Evolutionary conservation across 2,113 vertebrate species (phyloP).

Genomic region (Marcusenius ussheri): DNA sequence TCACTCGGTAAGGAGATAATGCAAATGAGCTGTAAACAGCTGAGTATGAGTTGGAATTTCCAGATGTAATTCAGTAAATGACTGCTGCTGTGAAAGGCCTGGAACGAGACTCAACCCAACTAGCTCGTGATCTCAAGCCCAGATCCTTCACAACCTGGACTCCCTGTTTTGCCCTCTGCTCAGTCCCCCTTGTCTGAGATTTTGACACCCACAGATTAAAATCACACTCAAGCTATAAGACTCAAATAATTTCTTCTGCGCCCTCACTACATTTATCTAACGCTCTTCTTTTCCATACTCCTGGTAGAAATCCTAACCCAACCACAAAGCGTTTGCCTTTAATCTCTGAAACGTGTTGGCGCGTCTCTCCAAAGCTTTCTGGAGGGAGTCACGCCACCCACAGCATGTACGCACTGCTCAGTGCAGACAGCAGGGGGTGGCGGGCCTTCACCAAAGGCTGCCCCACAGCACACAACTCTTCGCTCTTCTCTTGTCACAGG

Average conservation of each 20-base stretch:
- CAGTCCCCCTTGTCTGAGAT: not conserved
- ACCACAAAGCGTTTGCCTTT: not conserved
- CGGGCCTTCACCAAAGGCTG: not conserved
- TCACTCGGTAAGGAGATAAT: not conserved
- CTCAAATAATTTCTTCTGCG: not conserved
- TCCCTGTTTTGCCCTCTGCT: not conserved
- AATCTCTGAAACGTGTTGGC: not conserved
- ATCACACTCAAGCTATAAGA: not conserved
- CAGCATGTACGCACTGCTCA: not conserved
- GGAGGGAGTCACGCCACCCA: not conserved
- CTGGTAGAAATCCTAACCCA: not conserved
- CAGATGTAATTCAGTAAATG: not conserved
- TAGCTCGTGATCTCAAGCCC: not conserved
- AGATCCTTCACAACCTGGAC: not conserved
- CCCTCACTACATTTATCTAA: not conserved
- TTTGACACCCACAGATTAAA: not conserved
- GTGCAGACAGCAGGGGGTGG: not conserved
- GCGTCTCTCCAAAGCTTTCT: not conserved
- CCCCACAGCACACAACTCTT: not conserved
- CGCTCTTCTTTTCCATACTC: not conserved
- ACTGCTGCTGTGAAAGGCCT: not conserved
- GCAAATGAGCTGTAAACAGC: not conserved
- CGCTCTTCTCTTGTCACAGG: not conserved
- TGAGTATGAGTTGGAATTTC: not conserved
- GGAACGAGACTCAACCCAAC: not conserved